These are phyloP conservation scores for Dicrurus megarhynchus DNA, from an alignment of 2,113 vertebrate genomes.

Conservation along the genomic window DNA sequence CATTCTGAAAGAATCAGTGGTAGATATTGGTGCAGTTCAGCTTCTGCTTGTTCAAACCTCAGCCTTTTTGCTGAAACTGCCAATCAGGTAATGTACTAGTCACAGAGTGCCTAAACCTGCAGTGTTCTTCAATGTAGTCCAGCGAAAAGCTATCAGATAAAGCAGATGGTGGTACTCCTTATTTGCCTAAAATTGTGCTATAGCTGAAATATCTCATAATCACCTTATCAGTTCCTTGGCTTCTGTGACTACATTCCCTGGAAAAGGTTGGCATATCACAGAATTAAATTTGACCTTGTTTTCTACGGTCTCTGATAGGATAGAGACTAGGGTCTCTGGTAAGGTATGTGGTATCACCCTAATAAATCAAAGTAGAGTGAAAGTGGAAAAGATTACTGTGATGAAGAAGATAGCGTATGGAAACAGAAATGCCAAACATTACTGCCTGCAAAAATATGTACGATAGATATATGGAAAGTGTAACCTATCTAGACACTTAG, in stretches of 20 bases:
- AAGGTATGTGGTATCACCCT: neutral
- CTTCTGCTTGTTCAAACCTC: neutral
- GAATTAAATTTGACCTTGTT: neutral
- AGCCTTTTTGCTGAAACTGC: neutral
- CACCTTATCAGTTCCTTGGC: neutral
- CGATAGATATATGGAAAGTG: neutral
- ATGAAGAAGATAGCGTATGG: neutral
- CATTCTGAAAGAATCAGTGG: neutral
- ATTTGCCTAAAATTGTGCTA: neutral
- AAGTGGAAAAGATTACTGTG: neutral
- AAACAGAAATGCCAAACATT: neutral
- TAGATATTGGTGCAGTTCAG: neutral
- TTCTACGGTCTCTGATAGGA: neutral
- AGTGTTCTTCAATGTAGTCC: neutral
- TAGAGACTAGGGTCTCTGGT: neutral
- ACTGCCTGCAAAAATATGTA: neutral
- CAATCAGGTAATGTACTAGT: neutral
- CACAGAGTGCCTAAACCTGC: neutral
- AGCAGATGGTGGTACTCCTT: fast-evolving
- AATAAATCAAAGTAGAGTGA: neutral
- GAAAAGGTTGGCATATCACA: neutral
- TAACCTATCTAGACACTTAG: neutral
- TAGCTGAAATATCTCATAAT: neutral
- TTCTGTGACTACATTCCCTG: neutral
- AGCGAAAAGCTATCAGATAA: neutral